A percentile compares a stretch with the other conserved stretches of the same genome.
Conservation (phyloP, 2,797 vertebrate species). For the Chrosomus eos region DNA sequence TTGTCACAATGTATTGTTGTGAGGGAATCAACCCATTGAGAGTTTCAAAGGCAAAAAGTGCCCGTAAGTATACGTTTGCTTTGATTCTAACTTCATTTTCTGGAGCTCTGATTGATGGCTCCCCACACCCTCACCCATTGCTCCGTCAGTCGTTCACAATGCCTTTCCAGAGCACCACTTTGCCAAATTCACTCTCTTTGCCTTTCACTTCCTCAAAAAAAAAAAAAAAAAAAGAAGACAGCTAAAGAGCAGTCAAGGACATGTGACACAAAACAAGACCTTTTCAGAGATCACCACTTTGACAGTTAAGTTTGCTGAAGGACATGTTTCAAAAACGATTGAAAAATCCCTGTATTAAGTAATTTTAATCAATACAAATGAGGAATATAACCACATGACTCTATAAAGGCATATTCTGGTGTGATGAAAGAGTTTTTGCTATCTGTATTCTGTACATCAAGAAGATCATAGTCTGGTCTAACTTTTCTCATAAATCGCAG, state of each 20-base stretch:
- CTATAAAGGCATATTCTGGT: background rate
- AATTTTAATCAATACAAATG: background rate
- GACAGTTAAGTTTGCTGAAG: background rate
- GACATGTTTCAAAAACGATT: background rate
- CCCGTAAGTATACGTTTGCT: slow-evolving; percentile 70
- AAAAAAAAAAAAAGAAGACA: slow-evolving; percentile 54
- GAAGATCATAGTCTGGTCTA: background rate
- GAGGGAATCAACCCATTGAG: slow-evolving; percentile 63
- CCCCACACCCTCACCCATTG: slow-evolving; percentile 71
- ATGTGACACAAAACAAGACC: slow-evolving; percentile 46
- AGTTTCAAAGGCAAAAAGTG: slow-evolving; percentile 58
- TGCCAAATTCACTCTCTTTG: slow-evolving; percentile 62
- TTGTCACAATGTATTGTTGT: slow-evolving; percentile 53
- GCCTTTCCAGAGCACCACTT: slow-evolving; percentile 72
- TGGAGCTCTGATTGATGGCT: slow-evolving; percentile 74
- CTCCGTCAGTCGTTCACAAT: slow-evolving; percentile 73
- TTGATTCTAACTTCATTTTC: slow-evolving; percentile 67
- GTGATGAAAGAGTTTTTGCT: background rate
- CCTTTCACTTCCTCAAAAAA: slow-evolving; percentile 60
- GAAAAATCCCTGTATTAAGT: background rate
- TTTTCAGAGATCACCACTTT: background rate
- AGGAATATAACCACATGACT: background rate
- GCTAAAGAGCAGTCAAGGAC: slow-evolving; percentile 59
- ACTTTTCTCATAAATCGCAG: slow-evolving; percentile 4
- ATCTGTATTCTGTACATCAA: background rate